Evolutionary conservation across 1,140 invertebrate genomes (phyloP), one percentile per base, ranked within the genome.

Genomic region (Drosophila insularis): DNA sequence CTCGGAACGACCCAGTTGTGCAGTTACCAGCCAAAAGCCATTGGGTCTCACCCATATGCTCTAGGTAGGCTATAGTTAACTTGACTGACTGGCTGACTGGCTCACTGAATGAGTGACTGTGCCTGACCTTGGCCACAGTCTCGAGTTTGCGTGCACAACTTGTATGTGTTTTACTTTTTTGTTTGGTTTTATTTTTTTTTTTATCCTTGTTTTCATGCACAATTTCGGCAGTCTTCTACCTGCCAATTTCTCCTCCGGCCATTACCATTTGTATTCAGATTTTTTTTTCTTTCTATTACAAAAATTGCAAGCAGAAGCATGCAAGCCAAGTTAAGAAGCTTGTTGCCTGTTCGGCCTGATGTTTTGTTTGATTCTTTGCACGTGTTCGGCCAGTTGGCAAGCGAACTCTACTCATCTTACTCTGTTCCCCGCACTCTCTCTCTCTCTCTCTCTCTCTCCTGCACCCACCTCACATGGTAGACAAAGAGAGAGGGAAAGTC

Each of bases 261-360:
- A 23, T 56, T 32, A 67, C 72, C 56, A 61, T 78, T 81, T 74
- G 53, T 63, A 73, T 76, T 68, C 76, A 70, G 69, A 77, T 79
- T 79, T 27, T 27, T 78, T 84, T 80, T 78, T 74, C 81, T 81
- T 60, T 73, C 75, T 53, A 80, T 86, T 69, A 68, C 66, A 70
- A 64, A 73, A 54, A 35, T 40, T 50, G 37, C 31, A 46, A 40
- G 59, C 74, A 67, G 17, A 63, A 74, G 77, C 80, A 84, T 84
- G 81, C 81, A 85, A 85, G 77, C 81, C 17, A 50, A 50, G 43
- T 50, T 50, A 50, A 64, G 43, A 40, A 60, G 80, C 80, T 79
- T 84, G 80, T 82, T 82, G 80, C 80, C 71, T 71, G 68, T 61
- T 55, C 55, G 63, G 62, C 11, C 19, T 17, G 55, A 14, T 58